Evolutionary conservation across 2,888 invertebrate species (phyloP), one percentile per base, ranked within the genome.

Genomic region (Cephus nigrinus): DNA sequence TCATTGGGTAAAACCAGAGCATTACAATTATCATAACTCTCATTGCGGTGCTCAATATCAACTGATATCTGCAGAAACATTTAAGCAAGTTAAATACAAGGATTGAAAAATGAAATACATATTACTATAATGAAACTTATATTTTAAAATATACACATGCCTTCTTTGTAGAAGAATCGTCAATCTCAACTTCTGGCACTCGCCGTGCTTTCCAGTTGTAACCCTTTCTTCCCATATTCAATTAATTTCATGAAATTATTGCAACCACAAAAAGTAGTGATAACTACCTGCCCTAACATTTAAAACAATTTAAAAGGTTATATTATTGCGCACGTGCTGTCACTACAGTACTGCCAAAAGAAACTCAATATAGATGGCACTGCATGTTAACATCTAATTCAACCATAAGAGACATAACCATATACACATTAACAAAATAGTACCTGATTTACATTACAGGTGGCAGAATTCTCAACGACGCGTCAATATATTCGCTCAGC

Each of bases 1-100:
- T 95, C 93, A 0, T 96, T 96, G 0, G 98, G 98, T 81, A 98
- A 91, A 5, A 95, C 97, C 84, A 98, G 90, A 0, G 95, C 93
- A 92, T 98, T 98, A 80, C 95, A 95, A 15, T 94, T 93, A 89
- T 97, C 96, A 88, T 95, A 95, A 30, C 94, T 93, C 0, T 94
- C 94, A 80, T 92, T 91, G n/a, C 91, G 89, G 75, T 89, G 86
- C 12, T 93, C 89, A 75, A 95, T 92, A 80, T 96, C 95, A 78
- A 97, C 88, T 91, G 94, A 91, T 73, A 97, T 95, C 96, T 96
- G 86, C 75, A 90, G 91, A 90, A 89, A 84, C 78, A 90, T 87
- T 72, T 78, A 81, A 73, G 78, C n/a, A 23, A 55, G 40, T 55
- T 4, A 55, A 23, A 55, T 15, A 55, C 1, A 23, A 40, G 9